These are phyloP conservation scores for Podilymbus podiceps DNA, from an alignment of 2,113 vertebrate species.

Conservation along the genomic window DNA sequence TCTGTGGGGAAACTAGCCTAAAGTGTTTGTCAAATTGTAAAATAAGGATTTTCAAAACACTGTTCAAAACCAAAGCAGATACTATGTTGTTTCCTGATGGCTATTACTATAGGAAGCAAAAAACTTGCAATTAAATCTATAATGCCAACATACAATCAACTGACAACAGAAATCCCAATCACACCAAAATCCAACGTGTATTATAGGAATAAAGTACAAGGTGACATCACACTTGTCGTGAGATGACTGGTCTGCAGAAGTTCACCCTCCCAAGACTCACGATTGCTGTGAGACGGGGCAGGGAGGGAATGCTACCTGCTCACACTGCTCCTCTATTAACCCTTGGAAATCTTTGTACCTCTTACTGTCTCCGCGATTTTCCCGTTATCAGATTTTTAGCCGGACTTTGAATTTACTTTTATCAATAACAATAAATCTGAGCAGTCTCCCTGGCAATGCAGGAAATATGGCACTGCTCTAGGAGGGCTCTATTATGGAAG, in stretches of 20 bases:
- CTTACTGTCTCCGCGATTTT: neutral
- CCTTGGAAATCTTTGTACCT: neutral
- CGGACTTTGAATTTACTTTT: constrained; percentile 25
- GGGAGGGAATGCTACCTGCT: neutral
- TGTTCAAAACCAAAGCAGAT: neutral
- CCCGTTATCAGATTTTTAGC: constrained; percentile 5
- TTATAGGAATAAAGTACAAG: neutral
- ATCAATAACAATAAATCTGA: constrained; percentile 46
- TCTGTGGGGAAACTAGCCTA: neutral
- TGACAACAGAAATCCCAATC: neutral
- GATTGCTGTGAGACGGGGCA: neutral
- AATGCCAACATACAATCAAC: neutral
- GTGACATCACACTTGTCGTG: neutral
- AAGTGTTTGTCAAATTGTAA: neutral
- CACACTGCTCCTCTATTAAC: neutral
- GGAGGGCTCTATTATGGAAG: constrained; percentile 31
- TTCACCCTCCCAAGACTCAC: neutral
- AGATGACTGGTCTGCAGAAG: neutral
- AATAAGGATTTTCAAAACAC: neutral
- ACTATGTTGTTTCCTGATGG: neutral
- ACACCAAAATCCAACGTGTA: neutral
- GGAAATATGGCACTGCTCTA: constrained; percentile 25
- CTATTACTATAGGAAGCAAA: neutral
- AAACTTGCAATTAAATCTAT: constrained; percentile 1
- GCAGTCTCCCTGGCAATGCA: constrained; percentile 6